Percentiles rank a stretch among this genome's conserved stretches.
phyloP scores from a whole-genome alignment of 2,113 vertebrate genomes.

The Marmota monax region DNA sequence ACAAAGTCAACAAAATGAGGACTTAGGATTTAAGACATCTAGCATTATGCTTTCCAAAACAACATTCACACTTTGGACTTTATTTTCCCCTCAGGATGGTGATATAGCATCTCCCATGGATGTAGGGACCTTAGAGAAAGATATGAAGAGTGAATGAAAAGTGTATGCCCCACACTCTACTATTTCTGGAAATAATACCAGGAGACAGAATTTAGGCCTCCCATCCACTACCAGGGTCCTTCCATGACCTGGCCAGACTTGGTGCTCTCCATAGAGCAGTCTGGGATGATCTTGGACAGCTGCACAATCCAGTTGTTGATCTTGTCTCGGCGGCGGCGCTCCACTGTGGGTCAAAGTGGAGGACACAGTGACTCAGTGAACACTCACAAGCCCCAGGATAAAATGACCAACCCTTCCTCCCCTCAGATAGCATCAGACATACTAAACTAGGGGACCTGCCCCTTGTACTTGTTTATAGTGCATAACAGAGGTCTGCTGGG shows the following conservation, averaged over 20 bases:
- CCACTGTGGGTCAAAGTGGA: slow-evolving; percentile 86
- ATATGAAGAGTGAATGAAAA: no score
- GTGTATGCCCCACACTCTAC: background rate
- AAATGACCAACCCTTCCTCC: background rate
- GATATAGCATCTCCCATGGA: background rate
- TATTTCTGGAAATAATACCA: slow-evolving; percentile 20
- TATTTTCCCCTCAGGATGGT: background rate
- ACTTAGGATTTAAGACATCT: no score
- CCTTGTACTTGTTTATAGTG: no score
- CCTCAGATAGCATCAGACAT: background rate
- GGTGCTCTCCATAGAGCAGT: slow-evolving; percentile 95
- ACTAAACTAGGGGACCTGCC: no score
- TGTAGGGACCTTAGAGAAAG: background rate
- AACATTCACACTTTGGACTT: background rate
- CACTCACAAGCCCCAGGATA: background rate
- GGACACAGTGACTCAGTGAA: background rate
- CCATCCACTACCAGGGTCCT: background rate
- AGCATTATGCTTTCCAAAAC: background rate
- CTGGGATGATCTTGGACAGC: slow-evolving; percentile 96
- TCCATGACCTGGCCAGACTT: slow-evolving; percentile 94
- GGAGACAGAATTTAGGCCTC: slow-evolving; percentile 8
- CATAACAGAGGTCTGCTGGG: no score
- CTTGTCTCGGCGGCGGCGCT: slow-evolving; percentile 95
- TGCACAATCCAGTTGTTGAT: slow-evolving; percentile 99
- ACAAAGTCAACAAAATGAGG: background rate